Conservation (phyloP, 2,113 vertebrate genomes). For the Lethenteron camtschaticum region DNA sequence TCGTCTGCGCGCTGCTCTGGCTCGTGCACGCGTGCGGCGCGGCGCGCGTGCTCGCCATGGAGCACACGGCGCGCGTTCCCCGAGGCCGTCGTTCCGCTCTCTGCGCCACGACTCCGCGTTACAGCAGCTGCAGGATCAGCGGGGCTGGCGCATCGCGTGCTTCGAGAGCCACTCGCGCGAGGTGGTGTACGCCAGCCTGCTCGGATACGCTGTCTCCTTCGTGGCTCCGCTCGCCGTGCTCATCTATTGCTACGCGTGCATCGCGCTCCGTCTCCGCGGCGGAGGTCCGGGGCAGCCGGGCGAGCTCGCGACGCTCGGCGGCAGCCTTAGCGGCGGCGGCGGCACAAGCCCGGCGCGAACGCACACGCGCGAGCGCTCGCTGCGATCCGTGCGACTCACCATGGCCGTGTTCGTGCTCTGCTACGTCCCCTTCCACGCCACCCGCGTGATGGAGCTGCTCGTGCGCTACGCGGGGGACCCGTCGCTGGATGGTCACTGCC, state of each 20-base stretch:
- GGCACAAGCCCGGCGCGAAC: neutral
- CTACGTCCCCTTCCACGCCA: slow-evolving; percentile 22
- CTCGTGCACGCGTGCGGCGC: neutral
- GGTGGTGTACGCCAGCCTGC: too few relatives aligned
- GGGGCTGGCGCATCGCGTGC: too few relatives aligned
- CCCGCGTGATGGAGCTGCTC: slow-evolving; percentile 20
- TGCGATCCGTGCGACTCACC: slow-evolving; percentile 18
- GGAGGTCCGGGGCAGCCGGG: too few relatives aligned
- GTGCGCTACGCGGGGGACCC: neutral
- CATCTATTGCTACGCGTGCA: slow-evolving; percentile 18
- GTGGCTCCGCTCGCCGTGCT: slow-evolving; percentile 18
- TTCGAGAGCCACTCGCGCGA: too few relatives aligned
- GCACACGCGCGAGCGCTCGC: slow-evolving; percentile 15
- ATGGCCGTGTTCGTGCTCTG: slow-evolving; percentile 23
- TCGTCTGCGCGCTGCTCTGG: slow-evolving; percentile 17
- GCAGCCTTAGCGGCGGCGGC: neutral
- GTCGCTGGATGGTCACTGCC: slow-evolving; percentile 8
- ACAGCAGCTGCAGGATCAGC: slow-evolving; percentile 11
- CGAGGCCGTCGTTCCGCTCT: neutral
- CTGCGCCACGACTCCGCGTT: slow-evolving; percentile 17
- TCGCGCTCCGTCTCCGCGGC: slow-evolving; percentile 9
- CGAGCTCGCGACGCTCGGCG: too few relatives aligned
- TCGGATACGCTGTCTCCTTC: slow-evolving; percentile 16
- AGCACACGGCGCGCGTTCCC: too few relatives aligned
- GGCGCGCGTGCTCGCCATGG: neutral